A percentile compares a stretch with the other conserved stretches of the same genome.
Conservation (phyloP, 2,888 invertebrate species). For the Amiota communis region DNA sequence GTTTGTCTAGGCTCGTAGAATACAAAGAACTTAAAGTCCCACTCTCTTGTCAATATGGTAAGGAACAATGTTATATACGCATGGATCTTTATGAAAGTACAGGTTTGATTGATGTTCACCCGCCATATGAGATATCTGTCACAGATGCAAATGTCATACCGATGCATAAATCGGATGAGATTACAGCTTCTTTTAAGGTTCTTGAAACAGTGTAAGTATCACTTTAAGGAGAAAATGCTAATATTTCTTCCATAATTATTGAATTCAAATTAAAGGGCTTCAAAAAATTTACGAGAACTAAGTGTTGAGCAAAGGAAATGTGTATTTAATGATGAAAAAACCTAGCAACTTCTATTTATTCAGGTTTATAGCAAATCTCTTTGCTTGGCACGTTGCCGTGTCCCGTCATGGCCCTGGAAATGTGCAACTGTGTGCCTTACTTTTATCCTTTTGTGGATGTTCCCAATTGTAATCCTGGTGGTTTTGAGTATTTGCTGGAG, state of each 20-base stretch:
- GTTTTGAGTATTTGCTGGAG: constrained; percentile 69
- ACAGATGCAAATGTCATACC: constrained; percentile 61
- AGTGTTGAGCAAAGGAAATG: constrained; percentile 74
- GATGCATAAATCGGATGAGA: constrained; percentile 68
- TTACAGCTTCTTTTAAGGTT: constrained; percentile 68
- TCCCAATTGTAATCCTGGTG: constrained; percentile 65
- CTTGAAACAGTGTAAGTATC: constrained; percentile 70
- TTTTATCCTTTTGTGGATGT: constrained; percentile 74
- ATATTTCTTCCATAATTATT: neutral
- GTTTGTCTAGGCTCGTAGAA: constrained; percentile 46
- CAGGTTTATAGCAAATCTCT: constrained; percentile 69
- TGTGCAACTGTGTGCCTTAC: constrained; percentile 77
- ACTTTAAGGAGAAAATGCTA: neutral
- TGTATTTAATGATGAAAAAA: constrained; percentile 75
- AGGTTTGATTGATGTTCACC: constrained; percentile 70
- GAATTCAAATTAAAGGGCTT: constrained; percentile 54
- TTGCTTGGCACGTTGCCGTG: constrained; percentile 74
- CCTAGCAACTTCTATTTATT: constrained; percentile 64
- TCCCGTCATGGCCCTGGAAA: constrained; percentile 73
- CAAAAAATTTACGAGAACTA: constrained; percentile 70
- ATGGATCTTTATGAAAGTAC: constrained; percentile 70
- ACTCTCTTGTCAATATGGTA: constrained; percentile 67
- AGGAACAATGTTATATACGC: constrained; percentile 70
- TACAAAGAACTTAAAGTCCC: constrained; percentile 52
- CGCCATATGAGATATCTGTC: constrained; percentile 69